Percentiles rank a stretch among this genome's conserved stretches.
Evolutionary conservation across 2,113 vertebrate species (phyloP).

Genomic region (Upupa epops): DNA sequence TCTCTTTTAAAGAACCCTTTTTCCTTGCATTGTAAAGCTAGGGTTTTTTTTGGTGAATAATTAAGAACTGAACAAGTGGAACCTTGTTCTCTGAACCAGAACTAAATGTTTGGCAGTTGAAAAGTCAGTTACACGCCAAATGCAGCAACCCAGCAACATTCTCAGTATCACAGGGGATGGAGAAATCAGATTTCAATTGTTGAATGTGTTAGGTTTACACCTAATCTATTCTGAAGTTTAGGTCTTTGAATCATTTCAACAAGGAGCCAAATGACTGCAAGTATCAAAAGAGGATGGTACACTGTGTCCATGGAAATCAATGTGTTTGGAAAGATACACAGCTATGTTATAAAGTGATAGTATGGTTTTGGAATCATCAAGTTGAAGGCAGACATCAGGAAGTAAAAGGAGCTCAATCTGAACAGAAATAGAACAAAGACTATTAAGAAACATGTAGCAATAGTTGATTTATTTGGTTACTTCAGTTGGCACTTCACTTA

Average conservation of each 20-base stretch:
- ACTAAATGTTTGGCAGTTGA: not conserved
- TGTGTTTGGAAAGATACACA: not conserved
- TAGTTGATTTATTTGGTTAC: not conserved
- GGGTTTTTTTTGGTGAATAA: not conserved
- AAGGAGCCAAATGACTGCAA: not conserved
- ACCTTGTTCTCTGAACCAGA: not conserved
- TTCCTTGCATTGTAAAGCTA: not conserved
- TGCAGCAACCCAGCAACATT: not conserved
- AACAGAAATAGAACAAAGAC: not conserved
- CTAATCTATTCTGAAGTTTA: not conserved
- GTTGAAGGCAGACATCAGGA: not conserved
- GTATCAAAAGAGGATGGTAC: fast-evolving
- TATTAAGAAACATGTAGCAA: not conserved
- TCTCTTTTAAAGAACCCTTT: constrained; percentile 12
- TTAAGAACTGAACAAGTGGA: not conserved
- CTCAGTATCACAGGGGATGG: not conserved
- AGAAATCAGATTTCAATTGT: not conserved
- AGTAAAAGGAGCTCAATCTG: not conserved
- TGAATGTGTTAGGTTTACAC: not conserved
- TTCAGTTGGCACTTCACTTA: not conserved
- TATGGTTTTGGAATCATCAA: not conserved
- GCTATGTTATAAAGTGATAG: not conserved
- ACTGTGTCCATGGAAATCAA: fast-evolving
- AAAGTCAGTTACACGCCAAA: not conserved
- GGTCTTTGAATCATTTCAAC: not conserved